phyloP scores from a whole-genome alignment of 2,113 vertebrate species.

The Engraulis encrasicolus region DNA sequence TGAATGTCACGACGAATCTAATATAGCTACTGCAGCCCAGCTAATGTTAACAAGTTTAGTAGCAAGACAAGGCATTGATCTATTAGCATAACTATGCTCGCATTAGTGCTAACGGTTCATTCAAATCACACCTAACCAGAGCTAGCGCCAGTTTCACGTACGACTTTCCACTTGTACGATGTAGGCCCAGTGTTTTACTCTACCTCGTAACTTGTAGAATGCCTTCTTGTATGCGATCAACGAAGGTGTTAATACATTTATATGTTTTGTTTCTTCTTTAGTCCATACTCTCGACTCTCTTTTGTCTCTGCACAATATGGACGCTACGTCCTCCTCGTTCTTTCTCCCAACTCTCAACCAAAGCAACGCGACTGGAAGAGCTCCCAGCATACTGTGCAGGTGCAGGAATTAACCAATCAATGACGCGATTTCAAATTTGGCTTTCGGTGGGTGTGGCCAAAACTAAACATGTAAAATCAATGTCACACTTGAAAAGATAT shows the following conservation, averaged over 20 bases:
- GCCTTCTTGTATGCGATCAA: neutral
- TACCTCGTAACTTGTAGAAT: neutral
- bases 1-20: neutral
- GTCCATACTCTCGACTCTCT: neutral
- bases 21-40: neutral
- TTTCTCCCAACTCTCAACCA: neutral
- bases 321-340: neutral
- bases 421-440: slow-evolving; percentile 48
- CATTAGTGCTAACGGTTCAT: neutral
- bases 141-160: neutral
- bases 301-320: slow-evolving; percentile 21
- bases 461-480: neutral
- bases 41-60: neutral
- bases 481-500: neutral
- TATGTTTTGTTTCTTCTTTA: neutral
- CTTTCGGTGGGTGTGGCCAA: neutral
- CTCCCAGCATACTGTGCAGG: slow-evolving; percentile 33
- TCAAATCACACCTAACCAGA: neutral
- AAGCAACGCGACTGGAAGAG: neutral
- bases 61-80: neutral
- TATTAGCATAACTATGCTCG: neutral
- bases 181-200: neutral
- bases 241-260: neutral
- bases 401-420: slow-evolving; percentile 61
- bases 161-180: neutral